Conservation (phyloP, 2,797 vertebrate genomes). For the Hemitrygon akajei region DNA sequence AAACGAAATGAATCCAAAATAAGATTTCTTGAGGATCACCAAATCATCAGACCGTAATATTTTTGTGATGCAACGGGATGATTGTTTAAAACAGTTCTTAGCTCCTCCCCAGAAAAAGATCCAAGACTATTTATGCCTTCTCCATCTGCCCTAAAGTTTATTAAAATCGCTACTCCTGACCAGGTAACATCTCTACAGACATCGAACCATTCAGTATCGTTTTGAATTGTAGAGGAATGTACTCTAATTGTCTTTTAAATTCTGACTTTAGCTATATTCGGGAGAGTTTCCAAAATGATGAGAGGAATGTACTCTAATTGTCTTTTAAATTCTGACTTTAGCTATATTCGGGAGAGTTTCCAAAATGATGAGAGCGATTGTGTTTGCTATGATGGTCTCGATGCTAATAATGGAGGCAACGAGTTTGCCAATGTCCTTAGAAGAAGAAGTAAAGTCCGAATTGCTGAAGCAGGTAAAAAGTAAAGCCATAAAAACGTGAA, state of each 20-base stretch:
- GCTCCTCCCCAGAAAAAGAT: slow-evolving; percentile 2
- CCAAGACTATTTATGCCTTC: neutral
- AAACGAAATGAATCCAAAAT: slow-evolving; percentile 7
- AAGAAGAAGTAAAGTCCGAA: neutral
- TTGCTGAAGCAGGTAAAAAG: slow-evolving; percentile 13
- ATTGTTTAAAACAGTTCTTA: neutral
- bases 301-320: neutral
- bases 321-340: neutral
- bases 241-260: neutral
- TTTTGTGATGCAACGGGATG: neutral
- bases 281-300: slow-evolving; percentile 25
- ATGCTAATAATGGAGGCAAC: neutral
- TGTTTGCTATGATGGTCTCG: neutral
- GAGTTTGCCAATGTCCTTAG: neutral
- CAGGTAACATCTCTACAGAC: neutral
- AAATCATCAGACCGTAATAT: neutral
- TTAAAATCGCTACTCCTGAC: neutral
- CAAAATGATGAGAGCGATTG: slow-evolving; percentile 24
- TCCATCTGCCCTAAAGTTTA: neutral
- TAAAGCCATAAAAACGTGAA: neutral
- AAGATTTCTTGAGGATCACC: neutral
- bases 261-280: neutral
- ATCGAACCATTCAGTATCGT: neutral
- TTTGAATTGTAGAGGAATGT: neutral
- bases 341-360: neutral